Conservation (phyloP, 2,113 vertebrate genomes). For the Sturnus vulgaris region DNA sequence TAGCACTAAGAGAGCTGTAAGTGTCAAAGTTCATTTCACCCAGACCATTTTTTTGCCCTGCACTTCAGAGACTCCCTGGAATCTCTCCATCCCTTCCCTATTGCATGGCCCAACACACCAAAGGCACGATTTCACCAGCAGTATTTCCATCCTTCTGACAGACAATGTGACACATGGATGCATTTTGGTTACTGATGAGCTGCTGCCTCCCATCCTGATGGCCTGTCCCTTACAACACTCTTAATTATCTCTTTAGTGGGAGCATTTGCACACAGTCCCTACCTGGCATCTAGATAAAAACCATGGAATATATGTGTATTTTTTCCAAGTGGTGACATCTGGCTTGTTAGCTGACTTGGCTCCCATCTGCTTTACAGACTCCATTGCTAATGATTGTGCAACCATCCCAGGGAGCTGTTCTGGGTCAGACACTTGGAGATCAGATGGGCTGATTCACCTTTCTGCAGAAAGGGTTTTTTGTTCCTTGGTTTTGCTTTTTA, state of each 20-base stretch:
- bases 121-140: background rate
- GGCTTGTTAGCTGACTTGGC: slow-evolving; percentile 45
- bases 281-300: slow-evolving; percentile 38
- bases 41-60: background rate
- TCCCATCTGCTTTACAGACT: background rate
- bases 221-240: background rate
- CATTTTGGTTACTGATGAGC: background rate
- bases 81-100: background rate
- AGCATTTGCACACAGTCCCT: background rate
- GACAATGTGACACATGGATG: background rate
- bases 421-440: background rate
- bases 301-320: background rate
- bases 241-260: background rate
- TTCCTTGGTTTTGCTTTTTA: background rate
- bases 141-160: background rate
- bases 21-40: background rate
- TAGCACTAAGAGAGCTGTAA: background rate
- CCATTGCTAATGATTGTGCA: background rate
- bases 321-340: slow-evolving; percentile 30
- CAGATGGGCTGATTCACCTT: background rate
- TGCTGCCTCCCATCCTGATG: background rate
- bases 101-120: background rate
- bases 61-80: background rate
- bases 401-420: background rate
- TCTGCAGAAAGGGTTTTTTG: background rate